phyloP scores from a whole-genome alignment of 2,888 invertebrate species.

The Chorisops tibialis region DNA sequence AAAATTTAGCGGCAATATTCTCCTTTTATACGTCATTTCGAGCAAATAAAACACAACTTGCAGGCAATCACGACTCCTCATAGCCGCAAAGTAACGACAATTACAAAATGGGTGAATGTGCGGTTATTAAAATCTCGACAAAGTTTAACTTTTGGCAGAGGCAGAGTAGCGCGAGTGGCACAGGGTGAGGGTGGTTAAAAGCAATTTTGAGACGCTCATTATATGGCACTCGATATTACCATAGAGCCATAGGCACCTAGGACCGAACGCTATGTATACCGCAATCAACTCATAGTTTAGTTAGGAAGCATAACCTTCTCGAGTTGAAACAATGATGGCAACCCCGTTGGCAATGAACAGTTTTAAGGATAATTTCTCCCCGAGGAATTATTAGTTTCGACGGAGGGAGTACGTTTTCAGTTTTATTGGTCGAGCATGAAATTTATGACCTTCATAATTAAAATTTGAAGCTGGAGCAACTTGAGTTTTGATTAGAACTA shows the following conservation, averaged over 20 bases:
- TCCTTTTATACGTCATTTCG: not conserved
- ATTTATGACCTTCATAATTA: constrained; percentile 4
- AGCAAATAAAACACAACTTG: not conserved
- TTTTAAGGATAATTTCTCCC: constrained; percentile 8
- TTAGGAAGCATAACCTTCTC: no score
- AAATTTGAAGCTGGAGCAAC: not conserved
- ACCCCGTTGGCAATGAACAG: constrained; percentile 1
- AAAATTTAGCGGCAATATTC: not conserved
- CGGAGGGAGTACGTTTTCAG: not conserved
- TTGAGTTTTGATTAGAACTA: no score
- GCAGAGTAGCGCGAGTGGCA: not conserved
- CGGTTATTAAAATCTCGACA: not conserved
- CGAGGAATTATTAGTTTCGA: constrained; percentile 2
- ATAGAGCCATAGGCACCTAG: no score
- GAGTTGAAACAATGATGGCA: not conserved
- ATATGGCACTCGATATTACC: not conserved
- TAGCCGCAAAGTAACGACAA: constrained; percentile 2
- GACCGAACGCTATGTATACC: not conserved
- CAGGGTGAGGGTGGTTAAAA: not conserved
- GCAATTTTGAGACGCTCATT: not conserved
- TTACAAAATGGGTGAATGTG: not conserved
- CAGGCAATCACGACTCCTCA: not conserved
- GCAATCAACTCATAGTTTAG: not conserved
- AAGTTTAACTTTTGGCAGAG: not conserved
- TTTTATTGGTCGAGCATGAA: not conserved